Base-by-base conservation (phyloP, 2,888 invertebrate species). In the Nebria salina region DNA sequence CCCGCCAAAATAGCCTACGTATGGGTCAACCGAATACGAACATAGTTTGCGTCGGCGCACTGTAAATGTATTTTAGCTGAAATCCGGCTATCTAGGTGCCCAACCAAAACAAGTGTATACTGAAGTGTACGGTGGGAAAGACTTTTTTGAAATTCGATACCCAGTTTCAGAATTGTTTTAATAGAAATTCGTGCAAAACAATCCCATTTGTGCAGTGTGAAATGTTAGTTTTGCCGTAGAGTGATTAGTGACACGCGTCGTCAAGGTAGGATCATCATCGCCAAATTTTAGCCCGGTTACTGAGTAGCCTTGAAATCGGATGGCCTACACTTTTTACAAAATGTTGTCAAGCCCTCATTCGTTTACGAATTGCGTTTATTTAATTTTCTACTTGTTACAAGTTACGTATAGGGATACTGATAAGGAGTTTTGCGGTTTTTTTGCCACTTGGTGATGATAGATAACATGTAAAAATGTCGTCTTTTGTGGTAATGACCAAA, bases 71-170 rank as follows among this genome's bases (percentile, higher is more conserved):
- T 81, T 83, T 82, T 76, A 83, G 83, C 83, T 82, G 85, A 85
- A 86, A 86, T 86, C 86, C 85, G 86, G 87, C 87, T 86, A 86
- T 85, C 86, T 84, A 86, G 86, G 86, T 86, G 86, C 86, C 86
- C 87, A 88, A 86, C 86, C 88, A 88, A 88, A 88, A 88, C 88
- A 88, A 88, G 87, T 87, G 87, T 85, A 85, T 65, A 42, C 43
- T 75, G 65, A 42, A 76, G 81, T 75, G 80, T 75, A 80, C 80
- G 80, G 80, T 80, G 75, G 79, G 72, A 72, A 54, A 80, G 75
- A 79, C 64, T 72, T 80, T 70, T 54, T 80, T 80, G 80, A 80
- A 80, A 80, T 80, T 72, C 72, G 77, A 77, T 82, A 77, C 82
- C 65, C 13, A 77, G 82, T 82, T 77, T 82, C 34, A 68, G 73